A percentile compares a stretch with the other conserved stretches of the same genome.
phyloP scores from a whole-genome alignment of 2,888 invertebrate genomes.

The Panzeria rudis region DNA sequence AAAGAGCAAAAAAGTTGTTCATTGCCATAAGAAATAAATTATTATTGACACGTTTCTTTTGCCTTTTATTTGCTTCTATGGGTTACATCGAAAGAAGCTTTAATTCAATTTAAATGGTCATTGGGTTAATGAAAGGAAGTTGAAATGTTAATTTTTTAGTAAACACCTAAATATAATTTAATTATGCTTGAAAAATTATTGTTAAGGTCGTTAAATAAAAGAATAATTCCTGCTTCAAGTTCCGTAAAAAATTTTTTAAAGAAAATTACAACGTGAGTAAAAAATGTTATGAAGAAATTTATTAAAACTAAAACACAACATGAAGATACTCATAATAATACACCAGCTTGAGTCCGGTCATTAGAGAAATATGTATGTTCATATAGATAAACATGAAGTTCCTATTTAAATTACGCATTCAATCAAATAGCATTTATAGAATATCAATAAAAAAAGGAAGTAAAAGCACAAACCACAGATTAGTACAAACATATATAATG shows the following conservation, averaged over 20 bases:
- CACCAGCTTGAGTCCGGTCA: no score
- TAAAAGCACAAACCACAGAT: no score
- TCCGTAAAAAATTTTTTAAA: slow-evolving; percentile 11
- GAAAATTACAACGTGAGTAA: background rate
- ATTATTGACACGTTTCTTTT: slow-evolving; percentile 51
- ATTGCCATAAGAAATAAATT: slow-evolving; percentile 43
- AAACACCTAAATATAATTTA: background rate
- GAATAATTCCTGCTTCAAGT: background rate
- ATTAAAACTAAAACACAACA: background rate
- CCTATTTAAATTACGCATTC: no score
- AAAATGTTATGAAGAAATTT: background rate
- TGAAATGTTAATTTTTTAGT: slow-evolving; percentile 39
- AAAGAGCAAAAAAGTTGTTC: slow-evolving; percentile 6
- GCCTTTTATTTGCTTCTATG: slow-evolving; percentile 25
- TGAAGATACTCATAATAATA: background rate
- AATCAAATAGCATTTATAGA: no score
- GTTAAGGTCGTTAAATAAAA: slow-evolving; percentile 1
- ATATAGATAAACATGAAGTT: no score
- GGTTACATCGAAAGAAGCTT: slow-evolving; percentile 16
- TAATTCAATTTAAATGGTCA: slow-evolving; percentile 12
- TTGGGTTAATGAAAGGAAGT: slow-evolving; percentile 39
- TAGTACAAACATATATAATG: no score
- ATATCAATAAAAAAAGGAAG: no score
- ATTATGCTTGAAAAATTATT: background rate
- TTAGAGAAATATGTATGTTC: no score